phyloP scores from a whole-genome alignment of 92 coral and sea anemone species.

The Porites lobata region DNA sequence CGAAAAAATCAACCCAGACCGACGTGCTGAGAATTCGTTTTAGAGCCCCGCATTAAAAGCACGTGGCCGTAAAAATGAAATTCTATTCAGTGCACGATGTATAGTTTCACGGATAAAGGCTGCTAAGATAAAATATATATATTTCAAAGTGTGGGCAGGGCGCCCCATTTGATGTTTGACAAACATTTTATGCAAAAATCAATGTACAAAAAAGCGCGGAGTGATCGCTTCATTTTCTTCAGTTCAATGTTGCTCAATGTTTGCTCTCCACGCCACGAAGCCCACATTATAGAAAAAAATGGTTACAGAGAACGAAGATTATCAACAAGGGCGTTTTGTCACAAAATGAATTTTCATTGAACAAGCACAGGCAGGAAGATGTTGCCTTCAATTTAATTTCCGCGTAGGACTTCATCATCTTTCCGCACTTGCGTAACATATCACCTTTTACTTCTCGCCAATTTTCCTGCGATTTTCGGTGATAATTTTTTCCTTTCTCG shows the following conservation, averaged over 20 bases:
- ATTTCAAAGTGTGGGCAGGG: constrained; percentile 27
- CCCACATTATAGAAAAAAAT: constrained; percentile 25
- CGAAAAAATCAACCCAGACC: not conserved
- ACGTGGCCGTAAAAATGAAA: constrained; percentile 13
- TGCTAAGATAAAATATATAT: not conserved
- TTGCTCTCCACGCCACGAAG: constrained; percentile 2
- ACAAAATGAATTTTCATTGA: constrained; percentile 14
- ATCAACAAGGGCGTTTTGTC: constrained; percentile 10
- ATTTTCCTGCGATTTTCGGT: constrained; percentile 20
- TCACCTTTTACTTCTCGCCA: not conserved
- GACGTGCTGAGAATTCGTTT: not conserved
- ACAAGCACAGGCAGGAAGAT: constrained; percentile 28
- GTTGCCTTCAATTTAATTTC: constrained; percentile 18
- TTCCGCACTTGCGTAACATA: not conserved
- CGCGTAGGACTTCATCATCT: constrained; percentile 41
- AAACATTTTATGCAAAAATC: constrained; percentile 6
- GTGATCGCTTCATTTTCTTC: not conserved
- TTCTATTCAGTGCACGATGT: not conserved
- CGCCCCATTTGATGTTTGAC: not conserved
- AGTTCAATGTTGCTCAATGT: constrained; percentile 21
- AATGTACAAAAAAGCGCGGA: not conserved
- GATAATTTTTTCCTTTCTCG: constrained; percentile 26
- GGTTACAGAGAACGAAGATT: not conserved
- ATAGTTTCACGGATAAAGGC: not conserved
- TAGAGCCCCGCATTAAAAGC: constrained; percentile 23